Evolutionary conservation across 1,140 invertebrate species (phyloP).

Genomic region (Neuroterus valhalla): DNA sequence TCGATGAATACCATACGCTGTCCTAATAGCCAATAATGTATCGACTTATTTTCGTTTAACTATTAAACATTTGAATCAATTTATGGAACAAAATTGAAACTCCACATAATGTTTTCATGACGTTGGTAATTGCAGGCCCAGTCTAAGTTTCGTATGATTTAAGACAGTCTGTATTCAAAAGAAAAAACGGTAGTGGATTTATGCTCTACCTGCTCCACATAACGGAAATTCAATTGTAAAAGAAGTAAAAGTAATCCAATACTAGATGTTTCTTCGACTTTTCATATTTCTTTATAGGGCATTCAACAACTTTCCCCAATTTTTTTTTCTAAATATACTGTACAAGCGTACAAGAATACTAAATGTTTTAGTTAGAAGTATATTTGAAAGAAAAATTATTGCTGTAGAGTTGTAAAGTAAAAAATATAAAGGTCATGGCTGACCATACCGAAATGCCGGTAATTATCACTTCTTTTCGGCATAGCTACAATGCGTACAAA

Average conservation of each 20-base stretch:
- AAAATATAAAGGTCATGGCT: too few relatives aligned
- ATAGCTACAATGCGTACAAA: too few relatives aligned
- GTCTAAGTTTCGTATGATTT: too few relatives aligned
- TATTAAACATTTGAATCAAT: neutral
- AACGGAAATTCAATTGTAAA: constrained; percentile 13
- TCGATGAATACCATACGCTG: neutral
- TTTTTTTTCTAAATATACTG: neutral
- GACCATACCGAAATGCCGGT: too few relatives aligned
- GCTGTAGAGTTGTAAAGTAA: too few relatives aligned
- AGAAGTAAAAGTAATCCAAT: neutral
- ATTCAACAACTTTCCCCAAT: neutral
- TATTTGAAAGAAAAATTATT: too few relatives aligned
- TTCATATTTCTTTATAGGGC: neutral
- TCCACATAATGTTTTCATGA: neutral
- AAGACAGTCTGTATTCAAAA: neutral
- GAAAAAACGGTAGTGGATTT: neutral
- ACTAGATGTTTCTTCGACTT: neutral
- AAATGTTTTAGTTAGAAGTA: too few relatives aligned
- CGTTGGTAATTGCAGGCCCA: too few relatives aligned
- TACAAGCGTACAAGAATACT: neutral
- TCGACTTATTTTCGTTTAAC: neutral
- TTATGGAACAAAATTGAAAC: neutral
- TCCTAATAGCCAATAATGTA: neutral
- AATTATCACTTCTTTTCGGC: too few relatives aligned
- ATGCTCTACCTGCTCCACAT: neutral